Evolutionary conservation across 2,113 vertebrate species (phyloP).

Genomic region (Microtus montanus): DNA sequence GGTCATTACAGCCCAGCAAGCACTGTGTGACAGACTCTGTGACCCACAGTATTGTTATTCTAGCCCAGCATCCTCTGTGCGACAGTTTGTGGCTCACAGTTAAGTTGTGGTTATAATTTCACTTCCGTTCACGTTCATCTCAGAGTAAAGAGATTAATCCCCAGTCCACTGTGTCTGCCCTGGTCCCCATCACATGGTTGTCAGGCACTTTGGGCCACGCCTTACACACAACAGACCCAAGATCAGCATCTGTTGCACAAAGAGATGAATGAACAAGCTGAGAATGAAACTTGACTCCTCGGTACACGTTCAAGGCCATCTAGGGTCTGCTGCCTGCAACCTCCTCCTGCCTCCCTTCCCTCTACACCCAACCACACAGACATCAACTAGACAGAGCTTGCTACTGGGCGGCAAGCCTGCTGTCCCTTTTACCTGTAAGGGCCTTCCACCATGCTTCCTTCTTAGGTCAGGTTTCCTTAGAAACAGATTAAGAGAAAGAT

Average conservation of each 20-base stretch:
- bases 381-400: background rate
- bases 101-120: no score
- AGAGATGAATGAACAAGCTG: background rate
- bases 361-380: background rate
- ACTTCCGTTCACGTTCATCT: background rate
- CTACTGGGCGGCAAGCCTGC: background rate
- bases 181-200: no score
- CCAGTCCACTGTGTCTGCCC: no score
- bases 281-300: background rate
- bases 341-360: background rate
- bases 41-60: background rate
- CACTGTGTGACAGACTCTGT: no score
- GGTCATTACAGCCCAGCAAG: background rate
- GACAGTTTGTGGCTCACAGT: no score
- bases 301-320: no score
- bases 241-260: background rate
- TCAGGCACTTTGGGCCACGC: no score
- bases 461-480: conserved; percentile 9
- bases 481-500: background rate
- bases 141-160: background rate
- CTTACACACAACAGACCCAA: background rate
- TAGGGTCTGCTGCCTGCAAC: background rate
- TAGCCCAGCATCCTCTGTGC: no score
- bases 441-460: background rate
- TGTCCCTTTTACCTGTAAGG: background rate